These are phyloP conservation scores for Malurus melanocephalus DNA, from an alignment of 2,113 vertebrate genomes.

Conservation along the genomic window DNA sequence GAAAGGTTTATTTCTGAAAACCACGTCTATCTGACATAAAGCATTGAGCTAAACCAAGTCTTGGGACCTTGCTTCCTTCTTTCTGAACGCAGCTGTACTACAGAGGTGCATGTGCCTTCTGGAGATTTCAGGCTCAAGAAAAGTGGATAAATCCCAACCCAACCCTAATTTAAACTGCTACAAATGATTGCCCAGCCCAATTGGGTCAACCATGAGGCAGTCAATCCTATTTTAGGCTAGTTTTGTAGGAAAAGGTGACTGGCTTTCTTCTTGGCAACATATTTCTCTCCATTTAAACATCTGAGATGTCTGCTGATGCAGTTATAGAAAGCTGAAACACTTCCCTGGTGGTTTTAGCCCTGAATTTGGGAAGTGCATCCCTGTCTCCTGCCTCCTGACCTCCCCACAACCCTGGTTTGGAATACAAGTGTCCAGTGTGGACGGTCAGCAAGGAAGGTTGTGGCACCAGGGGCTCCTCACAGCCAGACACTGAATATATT, in stretches of 20 bases:
- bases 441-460: neutral
- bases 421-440: accelerated
- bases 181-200: neutral
- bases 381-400: neutral
- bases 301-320: neutral
- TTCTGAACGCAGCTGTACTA: neutral
- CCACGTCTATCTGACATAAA: neutral
- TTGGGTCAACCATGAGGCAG: neutral
- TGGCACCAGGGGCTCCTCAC: neutral
- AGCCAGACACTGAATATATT: neutral
- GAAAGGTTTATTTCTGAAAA: neutral
- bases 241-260: neutral
- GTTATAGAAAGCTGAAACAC: neutral
- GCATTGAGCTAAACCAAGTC: neutral
- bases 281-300: neutral
- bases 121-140: neutral
- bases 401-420: accelerated
- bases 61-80: neutral
- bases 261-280: neutral
- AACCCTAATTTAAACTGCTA: neutral
- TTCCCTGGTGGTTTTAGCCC: neutral
- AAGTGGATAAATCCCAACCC: neutral
- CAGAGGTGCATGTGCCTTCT: neutral
- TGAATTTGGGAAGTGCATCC: neutral
- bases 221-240: neutral